Evolutionary conservation across 2,888 invertebrate genomes (phyloP).

Genomic region (Cataglyphis livida): DNA sequence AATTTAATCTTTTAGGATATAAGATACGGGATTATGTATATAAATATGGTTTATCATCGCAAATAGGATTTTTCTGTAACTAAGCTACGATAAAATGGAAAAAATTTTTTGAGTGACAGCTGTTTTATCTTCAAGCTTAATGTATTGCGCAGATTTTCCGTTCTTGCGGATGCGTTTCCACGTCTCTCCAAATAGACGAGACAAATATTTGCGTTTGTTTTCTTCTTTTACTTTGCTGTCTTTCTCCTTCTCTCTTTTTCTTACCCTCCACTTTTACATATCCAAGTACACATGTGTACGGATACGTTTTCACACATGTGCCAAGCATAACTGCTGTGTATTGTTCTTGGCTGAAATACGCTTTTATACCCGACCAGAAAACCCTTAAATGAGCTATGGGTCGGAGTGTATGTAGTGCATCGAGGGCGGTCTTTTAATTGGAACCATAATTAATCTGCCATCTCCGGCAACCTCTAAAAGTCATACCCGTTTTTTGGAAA

Average conservation of each 20-base stretch:
- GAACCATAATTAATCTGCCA: conserved; percentile 51
- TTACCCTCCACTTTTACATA: neutral
- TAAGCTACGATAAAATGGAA: neutral
- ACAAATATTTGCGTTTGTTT: conserved; percentile 71
- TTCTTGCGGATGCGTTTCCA: conserved; percentile 33
- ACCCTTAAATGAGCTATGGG: neutral
- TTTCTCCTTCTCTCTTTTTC: neutral
- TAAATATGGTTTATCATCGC: neutral
- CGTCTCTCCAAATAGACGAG: conserved; percentile 69
- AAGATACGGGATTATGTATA: neutral
- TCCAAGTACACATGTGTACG: neutral
- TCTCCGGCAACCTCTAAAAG: neutral
- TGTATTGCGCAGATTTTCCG: conserved; percentile 19
- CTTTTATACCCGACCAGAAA: neutral
- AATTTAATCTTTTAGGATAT: neutral
- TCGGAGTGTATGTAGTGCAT: conserved; percentile 13
- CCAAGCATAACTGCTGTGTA: conserved; percentile 63
- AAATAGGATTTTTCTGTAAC: neutral
- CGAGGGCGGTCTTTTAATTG: conserved; percentile 27
- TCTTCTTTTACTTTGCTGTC: conserved; percentile 55
- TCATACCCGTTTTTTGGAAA: neutral
- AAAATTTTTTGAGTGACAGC: neutral
- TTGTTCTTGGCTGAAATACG: conserved; percentile 64
- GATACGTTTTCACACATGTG: conserved; percentile 58
- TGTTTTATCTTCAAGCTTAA: conserved; percentile 12